A percentile compares a stretch with the other conserved stretches of the same genome.
These are phyloP conservation scores for Apomyelois bistriatella DNA, from an alignment of 2,888 invertebrate genomes.

Conservation along the genomic window DNA sequence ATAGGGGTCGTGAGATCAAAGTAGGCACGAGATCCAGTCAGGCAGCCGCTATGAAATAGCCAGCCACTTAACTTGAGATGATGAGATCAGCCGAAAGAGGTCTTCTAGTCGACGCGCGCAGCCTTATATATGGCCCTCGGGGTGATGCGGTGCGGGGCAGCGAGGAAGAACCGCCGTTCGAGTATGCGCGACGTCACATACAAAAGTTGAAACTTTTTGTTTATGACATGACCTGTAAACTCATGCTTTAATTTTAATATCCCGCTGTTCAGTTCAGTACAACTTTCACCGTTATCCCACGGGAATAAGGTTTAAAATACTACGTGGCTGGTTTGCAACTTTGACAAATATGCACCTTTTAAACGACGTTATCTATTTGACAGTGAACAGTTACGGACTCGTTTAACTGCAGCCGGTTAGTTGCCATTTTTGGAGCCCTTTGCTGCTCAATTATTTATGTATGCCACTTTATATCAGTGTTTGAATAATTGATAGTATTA, in stretches of 20 bases:
- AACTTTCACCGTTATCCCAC: neutral
- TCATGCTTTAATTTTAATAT: slow-evolving; percentile 6
- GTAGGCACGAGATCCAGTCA: too few relatives aligned
- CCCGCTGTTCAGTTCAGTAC: neutral
- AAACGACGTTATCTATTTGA: slow-evolving; percentile 7
- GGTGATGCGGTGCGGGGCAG: too few relatives aligned
- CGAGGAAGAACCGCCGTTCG: too few relatives aligned
- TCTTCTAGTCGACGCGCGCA: too few relatives aligned
- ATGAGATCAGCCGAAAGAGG: too few relatives aligned
- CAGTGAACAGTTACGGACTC: neutral
- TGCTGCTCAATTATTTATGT: neutral
- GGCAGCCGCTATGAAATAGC: too few relatives aligned
- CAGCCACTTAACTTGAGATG: too few relatives aligned
- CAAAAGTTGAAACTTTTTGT: neutral
- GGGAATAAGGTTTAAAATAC: neutral
- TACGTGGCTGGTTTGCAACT: neutral
- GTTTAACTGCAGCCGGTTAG: neutral
- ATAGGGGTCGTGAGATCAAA: too few relatives aligned
- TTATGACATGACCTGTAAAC: neutral
- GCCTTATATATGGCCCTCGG: too few relatives aligned
- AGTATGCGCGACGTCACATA: too few relatives aligned
- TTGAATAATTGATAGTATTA: too few relatives aligned
- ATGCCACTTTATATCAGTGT: too few relatives aligned
- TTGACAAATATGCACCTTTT: slow-evolving; percentile 6
- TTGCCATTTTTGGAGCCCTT: neutral